Percentiles rank a stretch among this genome's conserved stretches.
These are phyloP conservation scores for Whitmania pigra DNA, from an alignment of 1,140 invertebrate species.

Conservation along the genomic window DNA sequence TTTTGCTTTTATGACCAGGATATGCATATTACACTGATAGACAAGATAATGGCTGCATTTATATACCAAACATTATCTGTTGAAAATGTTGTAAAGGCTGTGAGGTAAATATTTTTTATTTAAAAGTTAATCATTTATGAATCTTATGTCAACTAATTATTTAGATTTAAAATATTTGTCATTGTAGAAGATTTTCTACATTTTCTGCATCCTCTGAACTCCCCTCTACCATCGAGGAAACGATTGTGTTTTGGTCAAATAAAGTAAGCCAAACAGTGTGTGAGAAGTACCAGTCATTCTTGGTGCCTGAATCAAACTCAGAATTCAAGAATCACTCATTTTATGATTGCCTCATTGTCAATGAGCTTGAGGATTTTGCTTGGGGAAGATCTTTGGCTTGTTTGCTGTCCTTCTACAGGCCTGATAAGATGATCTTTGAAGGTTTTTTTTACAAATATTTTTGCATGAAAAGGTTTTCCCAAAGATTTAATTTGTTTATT, in stretches of 20 bases:
- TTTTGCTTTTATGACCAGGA: conserved; percentile 48
- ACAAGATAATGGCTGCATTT: conserved; percentile 88
- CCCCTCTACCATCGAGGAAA: conserved; percentile 66
- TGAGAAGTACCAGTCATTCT: conserved; percentile 25
- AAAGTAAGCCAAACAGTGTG: conserved; percentile 54
- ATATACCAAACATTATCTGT: conserved; percentile 79
- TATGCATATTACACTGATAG: conserved; percentile 90
- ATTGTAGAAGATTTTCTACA: conserved; percentile 40
- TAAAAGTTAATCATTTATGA: background rate
- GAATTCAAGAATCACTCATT: conserved; percentile 27
- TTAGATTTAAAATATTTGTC: conserved; percentile 21
- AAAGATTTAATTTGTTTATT: background rate
- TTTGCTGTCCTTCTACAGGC: conserved; percentile 11
- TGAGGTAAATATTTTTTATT: conserved; percentile 42
- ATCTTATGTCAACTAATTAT: conserved; percentile 4
- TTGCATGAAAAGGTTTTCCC: background rate
- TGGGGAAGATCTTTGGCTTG: conserved; percentile 26
- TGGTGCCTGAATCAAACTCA: conserved; percentile 29
- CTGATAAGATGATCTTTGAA: background rate
- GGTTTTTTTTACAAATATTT: too few species aligned
- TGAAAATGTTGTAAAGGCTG: conserved; percentile 71
- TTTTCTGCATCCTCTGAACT: conserved; percentile 46
- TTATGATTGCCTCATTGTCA: background rate
- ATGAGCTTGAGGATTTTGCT: conserved; percentile 23
- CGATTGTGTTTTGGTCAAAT: conserved; percentile 78